phyloP scores from a whole-genome alignment of 2,797 vertebrate genomes.

The Mormyrus hasselquistii region DNA sequence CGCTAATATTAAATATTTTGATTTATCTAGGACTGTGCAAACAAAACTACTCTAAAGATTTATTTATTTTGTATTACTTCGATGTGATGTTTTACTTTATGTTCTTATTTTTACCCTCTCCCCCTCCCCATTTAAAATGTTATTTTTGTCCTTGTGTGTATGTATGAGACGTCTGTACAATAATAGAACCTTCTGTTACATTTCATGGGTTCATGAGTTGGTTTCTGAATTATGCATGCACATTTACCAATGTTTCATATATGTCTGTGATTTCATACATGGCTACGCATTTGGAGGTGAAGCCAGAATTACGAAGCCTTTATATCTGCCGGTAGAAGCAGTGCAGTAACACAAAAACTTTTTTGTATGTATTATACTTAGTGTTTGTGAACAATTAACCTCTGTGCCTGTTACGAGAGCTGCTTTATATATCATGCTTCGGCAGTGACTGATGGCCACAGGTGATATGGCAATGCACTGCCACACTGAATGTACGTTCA shows the following conservation, averaged over 20 bases:
- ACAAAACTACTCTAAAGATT: neutral
- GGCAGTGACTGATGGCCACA: neutral
- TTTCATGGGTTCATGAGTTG: slow-evolving; percentile 22
- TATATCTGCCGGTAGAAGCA: slow-evolving; percentile 18
- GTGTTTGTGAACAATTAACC: neutral
- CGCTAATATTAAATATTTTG: slow-evolving; percentile 3
- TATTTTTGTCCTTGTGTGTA: neutral
- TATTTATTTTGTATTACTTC: slow-evolving; percentile 8
- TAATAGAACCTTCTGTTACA: neutral
- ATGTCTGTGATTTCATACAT: slow-evolving; percentile 29
- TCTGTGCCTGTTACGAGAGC: neutral
- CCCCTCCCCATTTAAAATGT: neutral
- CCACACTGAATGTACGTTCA: neutral
- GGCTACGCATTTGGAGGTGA: slow-evolving; percentile 24
- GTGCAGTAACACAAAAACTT: neutral
- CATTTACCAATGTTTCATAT: slow-evolving; percentile 24
- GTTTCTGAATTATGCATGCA: slow-evolving; percentile 35
- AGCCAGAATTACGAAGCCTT: slow-evolving; percentile 14
- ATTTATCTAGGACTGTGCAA: neutral
- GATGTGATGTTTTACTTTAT: neutral
- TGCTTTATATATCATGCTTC: neutral
- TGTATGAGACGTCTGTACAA: neutral
- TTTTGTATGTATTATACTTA: neutral
- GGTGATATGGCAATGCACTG: neutral
- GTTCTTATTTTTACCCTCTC: neutral